Conservation (phyloP, 2,113 vertebrate genomes). For the Tonatia bakeri region DNA sequence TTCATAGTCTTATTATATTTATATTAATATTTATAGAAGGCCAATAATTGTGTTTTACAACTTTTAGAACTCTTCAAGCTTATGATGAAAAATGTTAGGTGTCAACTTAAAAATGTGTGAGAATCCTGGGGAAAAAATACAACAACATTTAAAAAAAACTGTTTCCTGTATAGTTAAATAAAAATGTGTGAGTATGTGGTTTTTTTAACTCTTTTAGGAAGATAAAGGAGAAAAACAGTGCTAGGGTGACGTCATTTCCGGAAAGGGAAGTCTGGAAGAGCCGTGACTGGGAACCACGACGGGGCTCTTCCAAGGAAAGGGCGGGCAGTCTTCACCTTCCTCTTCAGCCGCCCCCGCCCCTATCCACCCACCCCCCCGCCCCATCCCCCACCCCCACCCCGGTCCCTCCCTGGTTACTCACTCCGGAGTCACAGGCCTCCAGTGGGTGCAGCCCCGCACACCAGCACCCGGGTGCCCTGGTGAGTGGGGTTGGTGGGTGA, state of each 20-base stretch:
- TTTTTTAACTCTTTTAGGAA: slow-evolving; percentile 24
- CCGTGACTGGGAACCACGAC: background rate
- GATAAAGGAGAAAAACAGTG: background rate
- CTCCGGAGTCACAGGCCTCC: background rate
- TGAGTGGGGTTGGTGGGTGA: background rate
- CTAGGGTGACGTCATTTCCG: background rate
- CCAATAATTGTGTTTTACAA: background rate
- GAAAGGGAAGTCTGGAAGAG: background rate
- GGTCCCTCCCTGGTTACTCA: background rate
- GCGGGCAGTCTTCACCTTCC: background rate
- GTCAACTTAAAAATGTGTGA: background rate
- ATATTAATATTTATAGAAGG: background rate
- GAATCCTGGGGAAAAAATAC: no score
- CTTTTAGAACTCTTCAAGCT: background rate
- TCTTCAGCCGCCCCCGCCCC: background rate
- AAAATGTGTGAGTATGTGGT: no score
- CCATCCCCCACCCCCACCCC: background rate
- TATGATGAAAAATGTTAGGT: background rate
- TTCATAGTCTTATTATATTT: background rate
- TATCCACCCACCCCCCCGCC: background rate
- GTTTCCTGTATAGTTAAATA: no score
- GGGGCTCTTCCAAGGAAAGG: background rate
- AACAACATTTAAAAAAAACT: no score
- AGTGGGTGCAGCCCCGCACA: background rate
- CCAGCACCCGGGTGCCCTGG: background rate